Percentiles rank a stretch among this genome's conserved stretches.
These are phyloP conservation scores for Mythimna pallens DNA, from an alignment of 2,888 invertebrate genomes.

Conservation along the genomic window DNA sequence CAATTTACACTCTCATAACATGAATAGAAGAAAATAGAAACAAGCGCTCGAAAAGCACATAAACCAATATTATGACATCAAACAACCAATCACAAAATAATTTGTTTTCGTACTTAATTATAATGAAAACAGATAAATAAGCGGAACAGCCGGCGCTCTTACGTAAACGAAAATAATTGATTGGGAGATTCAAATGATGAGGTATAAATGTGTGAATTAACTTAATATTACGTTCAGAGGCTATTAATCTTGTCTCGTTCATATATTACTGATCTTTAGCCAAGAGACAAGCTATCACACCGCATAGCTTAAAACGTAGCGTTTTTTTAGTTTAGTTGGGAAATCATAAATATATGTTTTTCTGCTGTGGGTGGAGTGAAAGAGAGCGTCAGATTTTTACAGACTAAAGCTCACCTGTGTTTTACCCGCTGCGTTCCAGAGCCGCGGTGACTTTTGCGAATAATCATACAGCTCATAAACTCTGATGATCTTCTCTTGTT, in stretches of 20 bases:
- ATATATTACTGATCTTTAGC: constrained; percentile 45
- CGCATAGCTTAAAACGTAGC: constrained; percentile 8
- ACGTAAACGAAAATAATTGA: constrained; percentile 60
- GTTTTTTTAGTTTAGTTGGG: too few relatives aligned
- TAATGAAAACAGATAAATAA: constrained; percentile 61
- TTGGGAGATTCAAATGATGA: constrained; percentile 60
- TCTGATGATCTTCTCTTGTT: too few relatives aligned
- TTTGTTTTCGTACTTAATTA: constrained; percentile 50
- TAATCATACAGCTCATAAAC: too few relatives aligned
- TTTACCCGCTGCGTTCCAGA: neutral
- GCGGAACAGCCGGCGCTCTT: constrained; percentile 52
- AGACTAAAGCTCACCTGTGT: too few relatives aligned
- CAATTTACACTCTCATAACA: neutral
- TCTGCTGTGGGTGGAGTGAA: too few relatives aligned
- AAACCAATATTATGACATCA: constrained; percentile 57
- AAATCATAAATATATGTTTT: too few relatives aligned
- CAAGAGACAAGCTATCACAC: constrained; percentile 29
- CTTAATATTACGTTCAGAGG: constrained; percentile 67
- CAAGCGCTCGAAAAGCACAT: constrained; percentile 6
- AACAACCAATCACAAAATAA: constrained; percentile 44
- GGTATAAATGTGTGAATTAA: constrained; percentile 68
- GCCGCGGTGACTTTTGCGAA: too few relatives aligned
- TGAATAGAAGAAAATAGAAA: constrained; percentile 4
- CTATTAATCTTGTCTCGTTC: constrained; percentile 66
- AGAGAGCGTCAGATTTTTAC: too few relatives aligned